phyloP scores from a whole-genome alignment of 2,797 vertebrate genomes.

The Sebastes dallii region DNA sequence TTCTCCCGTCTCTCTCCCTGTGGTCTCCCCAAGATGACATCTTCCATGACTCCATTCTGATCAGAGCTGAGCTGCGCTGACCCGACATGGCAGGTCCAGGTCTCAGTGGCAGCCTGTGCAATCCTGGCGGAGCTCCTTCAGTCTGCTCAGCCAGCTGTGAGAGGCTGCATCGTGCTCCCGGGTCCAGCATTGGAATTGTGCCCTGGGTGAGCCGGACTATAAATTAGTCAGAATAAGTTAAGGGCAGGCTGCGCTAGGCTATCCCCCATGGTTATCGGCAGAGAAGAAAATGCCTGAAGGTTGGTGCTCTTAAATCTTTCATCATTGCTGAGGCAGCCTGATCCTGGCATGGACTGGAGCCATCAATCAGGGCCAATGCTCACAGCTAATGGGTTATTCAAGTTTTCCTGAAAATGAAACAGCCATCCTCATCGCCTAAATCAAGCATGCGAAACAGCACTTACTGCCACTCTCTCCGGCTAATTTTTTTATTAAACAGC shows the following conservation, averaged over 20 bases:
- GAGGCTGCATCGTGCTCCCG: constrained; percentile 22
- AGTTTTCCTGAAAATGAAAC: constrained; percentile 73
- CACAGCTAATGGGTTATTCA: constrained; percentile 72
- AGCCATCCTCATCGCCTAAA: constrained; percentile 58
- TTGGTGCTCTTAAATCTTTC: constrained; percentile 75
- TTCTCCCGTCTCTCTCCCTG: neutral
- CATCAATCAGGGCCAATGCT: constrained; percentile 72
- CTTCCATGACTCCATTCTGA: constrained; percentile 35
- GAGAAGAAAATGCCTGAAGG: constrained; percentile 64
- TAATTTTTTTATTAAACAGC: constrained; percentile 53
- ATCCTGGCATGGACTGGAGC: constrained; percentile 52
- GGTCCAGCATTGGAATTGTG: constrained; percentile 50
- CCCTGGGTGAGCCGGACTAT: constrained; percentile 51
- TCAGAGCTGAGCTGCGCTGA: constrained; percentile 42
- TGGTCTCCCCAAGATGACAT: constrained; percentile 23
- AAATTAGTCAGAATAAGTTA: constrained; percentile 72
- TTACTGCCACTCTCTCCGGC: constrained; percentile 18
- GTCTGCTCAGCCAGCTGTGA: constrained; percentile 42
- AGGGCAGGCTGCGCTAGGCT: constrained; percentile 46
- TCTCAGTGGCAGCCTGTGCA: constrained; percentile 35
- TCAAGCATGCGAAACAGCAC: constrained; percentile 55
- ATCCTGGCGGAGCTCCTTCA: constrained; percentile 26
- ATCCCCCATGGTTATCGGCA: constrained; percentile 63
- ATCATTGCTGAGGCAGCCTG: constrained; percentile 71
- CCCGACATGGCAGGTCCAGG: constrained; percentile 42